These are phyloP conservation scores for Phyllotis vaccarum DNA, from an alignment of 2,797 vertebrate genomes.

Conservation along the genomic window DNA sequence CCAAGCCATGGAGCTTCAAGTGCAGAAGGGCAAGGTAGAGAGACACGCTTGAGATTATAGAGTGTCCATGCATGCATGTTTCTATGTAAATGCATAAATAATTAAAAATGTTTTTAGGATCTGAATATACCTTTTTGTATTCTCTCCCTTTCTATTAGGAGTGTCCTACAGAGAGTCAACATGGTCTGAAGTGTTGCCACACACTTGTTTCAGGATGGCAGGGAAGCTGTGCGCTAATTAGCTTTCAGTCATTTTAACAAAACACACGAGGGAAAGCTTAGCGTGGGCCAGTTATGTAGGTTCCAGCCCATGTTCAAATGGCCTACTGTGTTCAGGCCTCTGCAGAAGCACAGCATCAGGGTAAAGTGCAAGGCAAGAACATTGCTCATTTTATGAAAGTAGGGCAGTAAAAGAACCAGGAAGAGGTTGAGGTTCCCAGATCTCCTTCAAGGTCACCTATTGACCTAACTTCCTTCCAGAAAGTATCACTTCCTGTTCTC, in stretches of 20 bases:
- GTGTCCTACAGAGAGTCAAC: neutral
- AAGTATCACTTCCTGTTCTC: neutral
- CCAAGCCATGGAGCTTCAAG: neutral
- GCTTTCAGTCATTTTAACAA: neutral
- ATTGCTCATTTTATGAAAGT: neutral
- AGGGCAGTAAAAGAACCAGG: neutral
- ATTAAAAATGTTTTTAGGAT: neutral
- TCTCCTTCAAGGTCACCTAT: neutral
- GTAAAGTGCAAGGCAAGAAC: neutral
- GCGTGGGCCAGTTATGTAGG: neutral
- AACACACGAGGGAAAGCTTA: neutral
- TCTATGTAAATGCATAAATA: neutral
- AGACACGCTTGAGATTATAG: neutral
- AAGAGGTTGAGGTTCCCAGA: neutral
- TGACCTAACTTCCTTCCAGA: neutral
- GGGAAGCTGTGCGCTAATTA: neutral
- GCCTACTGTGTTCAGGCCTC: neutral
- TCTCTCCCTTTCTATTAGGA: neutral
- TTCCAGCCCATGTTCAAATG: neutral
- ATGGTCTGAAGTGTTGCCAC: neutral
- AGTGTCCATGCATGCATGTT: neutral
- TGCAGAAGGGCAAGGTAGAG: neutral
- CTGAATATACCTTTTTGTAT: neutral
- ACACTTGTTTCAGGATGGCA: conserved; percentile 23
- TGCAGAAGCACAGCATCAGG: neutral